phyloP scores from a whole-genome alignment of 1,140 invertebrate species.

The Tetramorium simillimum region DNA sequence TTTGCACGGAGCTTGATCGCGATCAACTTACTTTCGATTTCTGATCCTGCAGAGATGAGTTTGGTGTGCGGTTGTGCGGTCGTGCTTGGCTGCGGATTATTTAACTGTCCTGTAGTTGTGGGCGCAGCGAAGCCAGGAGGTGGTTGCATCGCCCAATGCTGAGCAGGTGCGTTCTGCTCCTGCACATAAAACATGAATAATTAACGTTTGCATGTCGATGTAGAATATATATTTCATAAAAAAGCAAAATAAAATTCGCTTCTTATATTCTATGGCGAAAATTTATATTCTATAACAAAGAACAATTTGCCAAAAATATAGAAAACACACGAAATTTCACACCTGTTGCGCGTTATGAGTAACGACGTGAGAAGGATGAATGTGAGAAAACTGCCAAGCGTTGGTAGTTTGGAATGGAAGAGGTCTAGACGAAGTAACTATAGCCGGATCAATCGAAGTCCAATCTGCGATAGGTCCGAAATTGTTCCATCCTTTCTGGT shows the following conservation, averaged over 20 bases:
- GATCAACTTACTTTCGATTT: slow-evolving; percentile 83
- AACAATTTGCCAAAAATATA: not conserved
- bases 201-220: not conserved
- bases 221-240: not conserved
- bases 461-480: slow-evolving; percentile 88
- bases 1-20: slow-evolving; percentile 68
- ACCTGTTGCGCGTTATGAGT: slow-evolving; percentile 84
- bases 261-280: not conserved
- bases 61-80: slow-evolving; percentile 84
- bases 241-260: not conserved
- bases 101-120: slow-evolving; percentile 79
- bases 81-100: slow-evolving; percentile 81
- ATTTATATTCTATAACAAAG: too few species aligned
- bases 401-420: slow-evolving; percentile 84
- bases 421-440: slow-evolving; percentile 90
- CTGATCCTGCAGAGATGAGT: slow-evolving; percentile 83
- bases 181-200: slow-evolving; percentile 55
- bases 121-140: slow-evolving; percentile 85
- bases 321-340: slow-evolving; percentile 2
- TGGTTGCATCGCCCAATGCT: slow-evolving; percentile 85
- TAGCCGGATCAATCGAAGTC: slow-evolving; percentile 94
- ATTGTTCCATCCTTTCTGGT: slow-evolving; percentile 84
- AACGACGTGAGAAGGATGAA: slow-evolving; percentile 81
- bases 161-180: slow-evolving; percentile 82
- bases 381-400: slow-evolving; percentile 84